phyloP scores from a whole-genome alignment of 2,113 vertebrate genomes.

The Jacana jacana region DNA sequence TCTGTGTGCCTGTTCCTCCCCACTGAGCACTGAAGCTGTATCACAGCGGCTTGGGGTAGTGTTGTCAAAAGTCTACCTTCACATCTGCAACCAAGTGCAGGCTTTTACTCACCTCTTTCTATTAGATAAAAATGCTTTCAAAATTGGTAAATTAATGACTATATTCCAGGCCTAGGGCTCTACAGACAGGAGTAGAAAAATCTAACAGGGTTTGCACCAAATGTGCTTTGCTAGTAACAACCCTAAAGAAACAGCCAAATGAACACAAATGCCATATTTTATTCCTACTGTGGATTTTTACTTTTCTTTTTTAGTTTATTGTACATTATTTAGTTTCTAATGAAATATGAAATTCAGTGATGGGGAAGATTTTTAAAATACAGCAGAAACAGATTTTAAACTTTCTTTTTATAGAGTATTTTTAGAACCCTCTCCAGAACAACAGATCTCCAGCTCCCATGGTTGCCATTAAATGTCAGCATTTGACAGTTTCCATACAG shows the following conservation, averaged over 20 bases:
- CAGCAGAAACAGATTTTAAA: not conserved
- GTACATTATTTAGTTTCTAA: not conserved
- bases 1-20: not conserved
- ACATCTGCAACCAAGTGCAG: not conserved
- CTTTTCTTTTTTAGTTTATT: not conserved
- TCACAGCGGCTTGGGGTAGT: not conserved
- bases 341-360: constrained; percentile 12
- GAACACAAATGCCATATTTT: not conserved
- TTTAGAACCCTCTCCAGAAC: constrained; percentile 35
- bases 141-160: constrained; percentile 55
- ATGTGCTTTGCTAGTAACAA: constrained; percentile 28
- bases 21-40: not conserved
- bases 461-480: constrained; percentile 34
- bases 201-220: not conserved
- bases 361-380: not conserved
- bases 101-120: constrained; percentile 29
- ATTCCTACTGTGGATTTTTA: not conserved
- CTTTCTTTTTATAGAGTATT: not conserved
- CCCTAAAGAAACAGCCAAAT: not conserved
- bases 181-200: not conserved
- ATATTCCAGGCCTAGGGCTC: not conserved
- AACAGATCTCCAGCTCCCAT: constrained; percentile 5
- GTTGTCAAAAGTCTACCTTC: not conserved
- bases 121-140: constrained; percentile 63
- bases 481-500: constrained; percentile 28